Percentiles rank a stretch among this genome's conserved stretches.
Conservation (phyloP, 1,140 invertebrate species). For the Drosophila guanche region DNA sequence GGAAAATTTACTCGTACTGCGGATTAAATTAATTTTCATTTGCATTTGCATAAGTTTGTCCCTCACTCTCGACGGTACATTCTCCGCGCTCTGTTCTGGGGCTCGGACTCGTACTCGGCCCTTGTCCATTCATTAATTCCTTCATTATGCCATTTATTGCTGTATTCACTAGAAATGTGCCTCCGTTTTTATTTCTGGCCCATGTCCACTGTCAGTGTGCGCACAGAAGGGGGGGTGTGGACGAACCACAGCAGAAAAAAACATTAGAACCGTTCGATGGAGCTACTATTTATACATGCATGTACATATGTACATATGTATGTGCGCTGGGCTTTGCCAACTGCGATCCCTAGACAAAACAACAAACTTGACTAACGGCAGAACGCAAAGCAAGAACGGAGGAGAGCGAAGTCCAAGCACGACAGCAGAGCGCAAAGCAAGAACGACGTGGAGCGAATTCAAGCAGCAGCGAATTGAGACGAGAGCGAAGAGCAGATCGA, state of each 20-base stretch:
- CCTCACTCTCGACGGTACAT: conserved; percentile 5
- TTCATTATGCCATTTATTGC: conserved; percentile 78
- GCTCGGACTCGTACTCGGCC: neutral
- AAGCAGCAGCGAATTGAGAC: too few relatives aligned
- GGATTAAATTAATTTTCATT: conserved; percentile 84
- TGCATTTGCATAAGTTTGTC: conserved; percentile 79
- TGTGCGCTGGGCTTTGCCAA: too few relatives aligned
- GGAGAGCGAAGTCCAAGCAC: too few relatives aligned
- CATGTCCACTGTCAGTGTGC: conserved; percentile 14
- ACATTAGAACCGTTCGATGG: neutral
- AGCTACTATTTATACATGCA: too few relatives aligned
- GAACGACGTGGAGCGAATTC: too few relatives aligned
- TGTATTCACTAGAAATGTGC: conserved; percentile 63
- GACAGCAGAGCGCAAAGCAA: too few relatives aligned
- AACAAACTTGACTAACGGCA: too few relatives aligned
- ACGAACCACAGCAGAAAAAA: neutral
- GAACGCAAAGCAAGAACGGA: too few relatives aligned
- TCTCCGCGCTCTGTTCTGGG: neutral
- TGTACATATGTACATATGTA: too few relatives aligned
- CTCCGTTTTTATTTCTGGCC: conserved; percentile 59
- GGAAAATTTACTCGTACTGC: conserved; percentile 81
- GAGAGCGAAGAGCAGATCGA: too few relatives aligned
- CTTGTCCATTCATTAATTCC: conserved; percentile 68
- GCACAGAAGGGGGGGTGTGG: neutral
- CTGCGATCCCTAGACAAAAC: too few relatives aligned